phyloP scores from a whole-genome alignment of 37 sponge, comb jelly and placozoan genomes.

The Chondrilla cf. caribensis region DNA sequence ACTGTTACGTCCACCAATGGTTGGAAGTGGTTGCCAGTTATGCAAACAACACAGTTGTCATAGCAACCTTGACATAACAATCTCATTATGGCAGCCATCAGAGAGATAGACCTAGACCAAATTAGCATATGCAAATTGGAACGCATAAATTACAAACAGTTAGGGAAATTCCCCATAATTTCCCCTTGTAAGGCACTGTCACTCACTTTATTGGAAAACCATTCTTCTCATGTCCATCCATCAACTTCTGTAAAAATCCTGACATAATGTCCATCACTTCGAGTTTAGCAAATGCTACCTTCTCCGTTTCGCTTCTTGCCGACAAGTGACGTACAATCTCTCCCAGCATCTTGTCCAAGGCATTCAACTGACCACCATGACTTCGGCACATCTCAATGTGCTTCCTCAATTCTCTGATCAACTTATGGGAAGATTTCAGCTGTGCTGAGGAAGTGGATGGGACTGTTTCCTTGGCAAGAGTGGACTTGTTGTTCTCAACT shows the following conservation, averaged over 20 bases:
- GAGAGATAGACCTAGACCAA: slow-evolving; percentile 1
- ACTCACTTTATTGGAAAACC: not conserved
- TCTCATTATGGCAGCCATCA: not conserved
- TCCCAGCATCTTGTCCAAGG: slow-evolving; percentile 48
- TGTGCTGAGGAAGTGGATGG: not conserved
- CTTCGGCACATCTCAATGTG: slow-evolving; percentile 25
- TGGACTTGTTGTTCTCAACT: not conserved
- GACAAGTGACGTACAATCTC: slow-evolving; percentile 42
- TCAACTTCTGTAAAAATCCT: not conserved
- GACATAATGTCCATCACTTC: not conserved
- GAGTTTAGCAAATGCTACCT: not conserved
- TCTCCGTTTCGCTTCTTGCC: not conserved
- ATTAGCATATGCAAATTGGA: no score
- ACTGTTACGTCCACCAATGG: not conserved
- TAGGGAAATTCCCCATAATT: no score
- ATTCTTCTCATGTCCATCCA: not conserved
- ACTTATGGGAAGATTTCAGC: slow-evolving; percentile 14
- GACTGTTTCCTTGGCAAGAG: not conserved
- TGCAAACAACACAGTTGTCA: not conserved
- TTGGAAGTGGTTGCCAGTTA: not conserved
- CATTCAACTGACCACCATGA: not conserved
- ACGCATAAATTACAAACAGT: no score
- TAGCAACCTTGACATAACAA: slow-evolving; percentile 6
- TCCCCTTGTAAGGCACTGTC: no score
- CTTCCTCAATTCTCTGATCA: slow-evolving; percentile 43